Percentiles rank a stretch among this genome's conserved stretches.
Conservation (phyloP, 2,888 invertebrate species). For the Toxonevra muliebris region DNA sequence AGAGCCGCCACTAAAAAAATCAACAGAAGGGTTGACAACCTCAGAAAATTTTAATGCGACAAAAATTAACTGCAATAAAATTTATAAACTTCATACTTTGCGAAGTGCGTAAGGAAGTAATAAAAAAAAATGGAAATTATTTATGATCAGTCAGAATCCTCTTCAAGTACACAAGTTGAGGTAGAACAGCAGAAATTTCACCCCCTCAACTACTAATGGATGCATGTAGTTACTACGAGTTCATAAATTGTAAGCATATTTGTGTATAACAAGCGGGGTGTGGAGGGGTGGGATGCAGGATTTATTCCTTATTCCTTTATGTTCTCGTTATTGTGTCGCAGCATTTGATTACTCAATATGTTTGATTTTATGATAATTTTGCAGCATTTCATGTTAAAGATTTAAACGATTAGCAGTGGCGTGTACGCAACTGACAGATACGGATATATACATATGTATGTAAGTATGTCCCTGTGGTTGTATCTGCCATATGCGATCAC, state of each 20-base stretch:
- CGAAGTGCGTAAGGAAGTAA: neutral
- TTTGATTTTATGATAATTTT: constrained; percentile 54
- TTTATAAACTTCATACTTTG: constrained; percentile 21
- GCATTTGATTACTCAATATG: constrained; percentile 62
- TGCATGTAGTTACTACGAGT: neutral
- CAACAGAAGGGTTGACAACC: constrained; percentile 11
- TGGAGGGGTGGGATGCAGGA: neutral
- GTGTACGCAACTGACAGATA: neutral
- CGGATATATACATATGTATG: too few species aligned
- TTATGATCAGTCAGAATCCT: constrained; percentile 16
- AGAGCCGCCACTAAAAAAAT: neutral
- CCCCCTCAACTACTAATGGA: too few species aligned
- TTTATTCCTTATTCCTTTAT: too few species aligned
- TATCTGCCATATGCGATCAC: constrained; percentile 30
- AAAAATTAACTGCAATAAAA: constrained; percentile 33
- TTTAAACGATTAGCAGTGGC: neutral
- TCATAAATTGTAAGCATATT: constrained; percentile 56
- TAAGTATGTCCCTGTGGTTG: constrained; percentile 8
- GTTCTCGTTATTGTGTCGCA: neutral
- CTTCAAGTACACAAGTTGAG: neutral
- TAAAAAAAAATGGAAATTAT: constrained; percentile 5
- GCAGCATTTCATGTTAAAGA: constrained; percentile 10
- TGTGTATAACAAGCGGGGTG: constrained; percentile 39
- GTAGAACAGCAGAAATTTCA: too few species aligned
- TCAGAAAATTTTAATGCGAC: constrained; percentile 14